Evolutionary conservation across 1,140 invertebrate species (phyloP).

Genomic region (Anastatus disparis): DNA sequence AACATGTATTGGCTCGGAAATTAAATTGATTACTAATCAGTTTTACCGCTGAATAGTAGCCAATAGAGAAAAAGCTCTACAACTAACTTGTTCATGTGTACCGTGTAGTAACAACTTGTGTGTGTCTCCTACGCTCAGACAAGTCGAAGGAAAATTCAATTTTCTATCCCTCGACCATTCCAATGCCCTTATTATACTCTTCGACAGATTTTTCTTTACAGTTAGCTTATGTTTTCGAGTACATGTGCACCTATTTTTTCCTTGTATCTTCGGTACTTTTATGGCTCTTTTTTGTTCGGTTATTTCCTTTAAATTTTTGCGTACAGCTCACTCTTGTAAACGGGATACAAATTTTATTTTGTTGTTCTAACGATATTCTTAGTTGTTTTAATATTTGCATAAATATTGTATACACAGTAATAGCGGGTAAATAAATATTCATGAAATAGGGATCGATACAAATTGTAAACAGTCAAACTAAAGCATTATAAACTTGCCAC

Average conservation of each 20-base stretch:
- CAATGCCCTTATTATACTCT: neutral
- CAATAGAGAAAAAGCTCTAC: too few relatives aligned
- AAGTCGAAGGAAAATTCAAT: too few relatives aligned
- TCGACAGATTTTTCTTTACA: too few relatives aligned
- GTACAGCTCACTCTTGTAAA: too few relatives aligned
- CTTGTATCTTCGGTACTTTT: neutral
- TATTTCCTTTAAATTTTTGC: neutral
- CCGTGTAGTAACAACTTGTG: too few relatives aligned
- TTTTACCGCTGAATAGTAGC: neutral
- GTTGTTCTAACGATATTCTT: too few relatives aligned
- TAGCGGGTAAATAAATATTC: neutral
- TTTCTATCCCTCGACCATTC: neutral
- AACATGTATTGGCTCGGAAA: neutral
- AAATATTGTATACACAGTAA: neutral
- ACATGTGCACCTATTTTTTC: too few relatives aligned
- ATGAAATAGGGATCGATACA: neutral
- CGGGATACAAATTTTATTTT: too few relatives aligned
- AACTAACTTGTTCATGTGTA: neutral
- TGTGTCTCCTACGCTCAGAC: too few relatives aligned
- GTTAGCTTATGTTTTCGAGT: too few relatives aligned
- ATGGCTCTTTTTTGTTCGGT: neutral
- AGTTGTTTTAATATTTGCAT: too few relatives aligned
- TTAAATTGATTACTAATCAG: conserved; percentile 36
- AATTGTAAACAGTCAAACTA: too few relatives aligned
- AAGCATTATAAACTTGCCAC: neutral